Base-by-base conservation (phyloP, 2,888 invertebrate genomes). In the Drosophila helvetica region DNA sequence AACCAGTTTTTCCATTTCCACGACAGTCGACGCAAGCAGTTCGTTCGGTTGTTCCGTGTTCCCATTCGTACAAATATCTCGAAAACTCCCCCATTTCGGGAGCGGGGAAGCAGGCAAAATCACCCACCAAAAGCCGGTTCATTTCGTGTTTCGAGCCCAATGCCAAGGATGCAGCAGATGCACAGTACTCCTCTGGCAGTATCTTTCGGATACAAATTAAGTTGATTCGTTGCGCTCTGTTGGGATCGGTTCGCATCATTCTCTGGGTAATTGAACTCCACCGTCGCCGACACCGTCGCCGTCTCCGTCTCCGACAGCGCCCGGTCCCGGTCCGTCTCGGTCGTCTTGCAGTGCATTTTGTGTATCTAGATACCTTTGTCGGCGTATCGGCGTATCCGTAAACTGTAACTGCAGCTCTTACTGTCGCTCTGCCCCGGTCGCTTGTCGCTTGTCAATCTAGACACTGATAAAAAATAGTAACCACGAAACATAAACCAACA, bases 351-450 rank as follows among this genome's bases (percentile, higher is more conserved):
- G 42, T 70, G 47, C 71, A 68, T 75, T 74, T 64, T 74, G 71
- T 89, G 84, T 89, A 89, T 87, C 87, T 86, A 86, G 87, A 87
- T 86, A 89, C 74, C 33, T 88, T 86, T 86, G 75, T 72, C 66
- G 77, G 76, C 33, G 33, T 66, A 33, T 72, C 66, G 77, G 76
- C 12, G 12, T 66, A 59, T 56, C 58, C 57, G 60, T 77, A 33
- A 12, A 33, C 33, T 33, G 33, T 33, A 15, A 33, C 5, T 19
- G 45, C 38, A 33, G n/a, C 67, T 67, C 50, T 25, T 8, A 25
- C 25, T 50, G 51, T 51, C 25, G 38, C 68, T 47, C 57, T 55
- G 55, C 56, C 45, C 25, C 71, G 58, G 60, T 68, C 72, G 72
- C 77, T 81, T 79, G 78, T 68, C 74, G 71, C 74, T 72, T 64